Percentiles rank a stretch among this genome's conserved stretches.
phyloP scores from a whole-genome alignment of 2,797 vertebrate genomes.

The Karalla daura region DNA sequence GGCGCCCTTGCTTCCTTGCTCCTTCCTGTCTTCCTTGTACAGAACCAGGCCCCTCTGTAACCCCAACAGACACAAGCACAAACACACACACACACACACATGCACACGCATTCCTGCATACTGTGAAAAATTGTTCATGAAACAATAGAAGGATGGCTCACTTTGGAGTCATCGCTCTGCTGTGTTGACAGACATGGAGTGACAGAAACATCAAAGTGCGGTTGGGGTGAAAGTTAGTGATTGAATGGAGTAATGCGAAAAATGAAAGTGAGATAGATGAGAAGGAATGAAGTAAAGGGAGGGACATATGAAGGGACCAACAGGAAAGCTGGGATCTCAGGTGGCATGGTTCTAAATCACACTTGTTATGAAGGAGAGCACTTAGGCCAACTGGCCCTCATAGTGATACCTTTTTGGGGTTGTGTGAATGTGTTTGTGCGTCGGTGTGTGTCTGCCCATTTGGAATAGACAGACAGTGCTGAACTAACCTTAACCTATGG shows the following conservation, averaged over 20 bases:
- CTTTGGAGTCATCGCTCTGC: conserved; percentile 45
- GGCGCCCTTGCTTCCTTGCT: conserved; percentile 54
- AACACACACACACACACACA: conserved; percentile 13
- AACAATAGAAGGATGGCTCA: conserved; percentile 64
- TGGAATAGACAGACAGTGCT: conserved; percentile 38
- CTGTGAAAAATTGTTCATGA: conserved; percentile 63
- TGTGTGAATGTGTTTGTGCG: conserved; percentile 22
- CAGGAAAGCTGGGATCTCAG: conserved; percentile 72
- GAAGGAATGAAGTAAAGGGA: conserved; percentile 27
- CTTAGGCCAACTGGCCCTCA: conserved; percentile 81
- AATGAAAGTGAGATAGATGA: conserved; percentile 59
- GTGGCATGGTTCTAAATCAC: conserved; percentile 80
- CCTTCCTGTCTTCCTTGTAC: conserved; percentile 52
- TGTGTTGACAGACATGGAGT: conserved; percentile 55
- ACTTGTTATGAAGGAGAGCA: conserved; percentile 81
- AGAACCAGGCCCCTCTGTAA: conserved; percentile 54
- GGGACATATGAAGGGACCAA: conserved; percentile 49
- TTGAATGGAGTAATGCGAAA: conserved; percentile 73
- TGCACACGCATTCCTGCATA: conserved; percentile 50
- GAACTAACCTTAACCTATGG: conserved; percentile 12
- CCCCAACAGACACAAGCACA: conserved; percentile 14
- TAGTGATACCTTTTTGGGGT: conserved; percentile 54
- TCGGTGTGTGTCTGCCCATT: neutral
- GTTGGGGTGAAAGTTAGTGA: conserved; percentile 72
- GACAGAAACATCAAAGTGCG: conserved; percentile 68